phyloP scores from a whole-genome alignment of 2,113 vertebrate genomes.

The Paratilapia polleni region DNA sequence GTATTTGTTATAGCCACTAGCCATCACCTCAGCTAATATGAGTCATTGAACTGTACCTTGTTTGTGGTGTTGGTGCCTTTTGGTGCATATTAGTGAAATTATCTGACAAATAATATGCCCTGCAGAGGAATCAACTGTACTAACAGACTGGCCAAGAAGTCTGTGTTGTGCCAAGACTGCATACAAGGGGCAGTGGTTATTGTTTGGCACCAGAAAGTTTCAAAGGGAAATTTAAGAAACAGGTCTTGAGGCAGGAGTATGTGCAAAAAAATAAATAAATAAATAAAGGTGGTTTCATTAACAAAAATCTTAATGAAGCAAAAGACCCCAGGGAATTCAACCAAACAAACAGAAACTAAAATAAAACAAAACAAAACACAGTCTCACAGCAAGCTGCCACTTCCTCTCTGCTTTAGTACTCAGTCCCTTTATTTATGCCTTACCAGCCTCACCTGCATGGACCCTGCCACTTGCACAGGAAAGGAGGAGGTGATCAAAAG shows the following conservation, averaged over 20 bases:
- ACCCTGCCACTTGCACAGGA: neutral
- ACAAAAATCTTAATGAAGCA: constrained; percentile 3
- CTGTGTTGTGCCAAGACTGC: neutral
- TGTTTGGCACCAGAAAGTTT: neutral
- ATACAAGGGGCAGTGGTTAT: neutral
- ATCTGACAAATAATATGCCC: neutral
- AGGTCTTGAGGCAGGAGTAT: neutral
- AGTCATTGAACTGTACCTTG: neutral
- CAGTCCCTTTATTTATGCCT: neutral
- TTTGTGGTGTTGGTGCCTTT: neutral
- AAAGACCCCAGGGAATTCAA: neutral
- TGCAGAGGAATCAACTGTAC: neutral
- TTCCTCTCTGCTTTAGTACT: neutral
- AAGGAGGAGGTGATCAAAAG: accelerated
- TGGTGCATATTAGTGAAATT: neutral
- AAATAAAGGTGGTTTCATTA: neutral
- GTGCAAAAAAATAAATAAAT: neutral
- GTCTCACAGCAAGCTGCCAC: neutral
- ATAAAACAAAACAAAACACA: neutral
- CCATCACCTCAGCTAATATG: neutral
- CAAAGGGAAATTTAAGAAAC: neutral
- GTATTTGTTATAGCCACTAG: neutral
- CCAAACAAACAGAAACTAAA: neutral
- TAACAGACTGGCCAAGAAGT: neutral
- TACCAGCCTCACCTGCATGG: neutral